Evolutionary conservation across 2,113 vertebrate genomes (phyloP).

Genomic region (Hyla sarda): DNA sequence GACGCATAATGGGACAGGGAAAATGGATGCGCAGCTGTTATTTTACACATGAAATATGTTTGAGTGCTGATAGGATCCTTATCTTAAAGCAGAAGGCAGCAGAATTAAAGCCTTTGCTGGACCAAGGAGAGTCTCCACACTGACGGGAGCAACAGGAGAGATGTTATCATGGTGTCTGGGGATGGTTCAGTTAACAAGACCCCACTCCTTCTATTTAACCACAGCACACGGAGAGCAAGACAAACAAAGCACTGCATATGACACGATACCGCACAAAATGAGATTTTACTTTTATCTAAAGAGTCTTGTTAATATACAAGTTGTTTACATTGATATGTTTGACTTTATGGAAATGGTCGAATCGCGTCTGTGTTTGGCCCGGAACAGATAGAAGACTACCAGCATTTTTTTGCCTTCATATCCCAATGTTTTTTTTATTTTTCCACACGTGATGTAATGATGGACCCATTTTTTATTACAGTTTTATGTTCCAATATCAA

Average conservation of each 20-base stretch:
- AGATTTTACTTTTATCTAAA: conserved; percentile 57
- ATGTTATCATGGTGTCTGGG: conserved; percentile 55
- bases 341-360: conserved; percentile 41
- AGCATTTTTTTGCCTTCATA: background rate
- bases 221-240: conserved; percentile 51
- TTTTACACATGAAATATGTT: conserved; percentile 60
- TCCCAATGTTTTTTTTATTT: background rate
- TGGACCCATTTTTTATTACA: background rate
- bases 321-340: conserved; percentile 54
- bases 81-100: conserved; percentile 58
- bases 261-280: conserved; percentile 53
- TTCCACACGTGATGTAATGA: background rate
- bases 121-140: conserved; percentile 54
- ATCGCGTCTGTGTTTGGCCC: conserved; percentile 50
- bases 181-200: conserved; percentile 60
- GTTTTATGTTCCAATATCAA: background rate
- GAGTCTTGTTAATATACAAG: conserved; percentile 56
- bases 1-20: conserved; percentile 53
- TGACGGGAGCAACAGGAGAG: conserved; percentile 57
- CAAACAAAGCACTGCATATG: conserved; percentile 58
- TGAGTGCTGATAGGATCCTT: conserved; percentile 60
- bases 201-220: conserved; percentile 55
- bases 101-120: conserved; percentile 60
- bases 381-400: conserved; percentile 53
- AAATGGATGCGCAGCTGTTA: conserved; percentile 60